Conservation (phyloP, 2,113 vertebrate species). For the Oriolus oriolus region DNA sequence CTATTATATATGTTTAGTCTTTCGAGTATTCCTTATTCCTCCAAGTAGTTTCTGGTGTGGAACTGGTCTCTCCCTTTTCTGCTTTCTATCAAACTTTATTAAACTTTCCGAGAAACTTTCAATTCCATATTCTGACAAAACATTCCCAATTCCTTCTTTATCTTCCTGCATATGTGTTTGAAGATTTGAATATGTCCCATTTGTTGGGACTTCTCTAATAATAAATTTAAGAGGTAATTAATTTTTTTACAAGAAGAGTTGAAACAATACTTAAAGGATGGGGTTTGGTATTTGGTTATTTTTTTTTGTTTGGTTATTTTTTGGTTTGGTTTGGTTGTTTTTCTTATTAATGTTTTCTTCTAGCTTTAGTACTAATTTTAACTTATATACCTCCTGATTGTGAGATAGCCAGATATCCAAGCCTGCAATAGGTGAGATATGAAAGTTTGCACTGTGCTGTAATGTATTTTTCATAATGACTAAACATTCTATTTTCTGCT, state of each 20-base stretch:
- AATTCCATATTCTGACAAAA: neutral
- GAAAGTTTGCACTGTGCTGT: neutral
- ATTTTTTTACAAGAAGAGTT: neutral
- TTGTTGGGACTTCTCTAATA: neutral
- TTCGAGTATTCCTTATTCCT: neutral
- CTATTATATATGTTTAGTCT: neutral
- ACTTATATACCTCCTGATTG: neutral
- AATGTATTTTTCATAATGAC: neutral
- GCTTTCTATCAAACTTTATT: neutral
- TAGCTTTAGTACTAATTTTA: neutral
- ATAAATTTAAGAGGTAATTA: neutral
- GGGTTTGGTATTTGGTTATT: fast-evolving
- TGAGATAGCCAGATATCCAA: neutral
- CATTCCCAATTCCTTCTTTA: neutral
- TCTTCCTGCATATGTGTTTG: neutral
- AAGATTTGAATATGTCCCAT: neutral
- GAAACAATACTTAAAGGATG: neutral
- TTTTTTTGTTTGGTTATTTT: neutral
- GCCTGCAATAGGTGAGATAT: neutral
- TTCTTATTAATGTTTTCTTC: neutral
- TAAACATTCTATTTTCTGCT: neutral
- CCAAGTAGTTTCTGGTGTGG: neutral
- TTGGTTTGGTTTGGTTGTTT: neutral
- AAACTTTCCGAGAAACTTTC: neutral
- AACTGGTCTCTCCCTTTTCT: neutral